These are phyloP conservation scores for Pseudococcus longispinus DNA, from an alignment of 2,888 invertebrate species.

Conservation along the genomic window DNA sequence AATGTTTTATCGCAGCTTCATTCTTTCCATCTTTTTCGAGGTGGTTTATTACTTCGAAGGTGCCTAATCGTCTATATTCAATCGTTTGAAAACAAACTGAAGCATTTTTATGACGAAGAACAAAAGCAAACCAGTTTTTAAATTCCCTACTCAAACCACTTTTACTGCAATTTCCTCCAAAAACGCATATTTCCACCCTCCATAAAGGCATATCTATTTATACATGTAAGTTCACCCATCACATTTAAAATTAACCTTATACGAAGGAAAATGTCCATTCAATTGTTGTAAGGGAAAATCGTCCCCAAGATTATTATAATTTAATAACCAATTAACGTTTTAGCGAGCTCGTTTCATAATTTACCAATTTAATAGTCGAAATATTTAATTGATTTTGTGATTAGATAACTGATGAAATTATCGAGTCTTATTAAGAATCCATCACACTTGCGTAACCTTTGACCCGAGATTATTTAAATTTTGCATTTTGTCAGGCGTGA, in stretches of 20 bases:
- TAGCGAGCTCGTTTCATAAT: neutral
- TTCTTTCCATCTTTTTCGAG: no score
- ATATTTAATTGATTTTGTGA: conserved; percentile 9
- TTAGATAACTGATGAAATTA: neutral
- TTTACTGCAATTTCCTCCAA: no score
- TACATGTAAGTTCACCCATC: neutral
- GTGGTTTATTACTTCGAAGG: no score
- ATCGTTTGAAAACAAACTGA: no score
- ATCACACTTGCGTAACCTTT: neutral
- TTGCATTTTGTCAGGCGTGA: neutral
- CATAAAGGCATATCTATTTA: no score
- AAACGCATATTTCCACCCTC: no score
- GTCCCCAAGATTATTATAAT: neutral
- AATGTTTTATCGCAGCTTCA: no score
- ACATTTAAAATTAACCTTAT: neutral
- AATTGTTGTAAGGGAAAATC: neutral
- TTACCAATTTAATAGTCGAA: neutral
- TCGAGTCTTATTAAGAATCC: neutral
- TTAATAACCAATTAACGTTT: neutral
- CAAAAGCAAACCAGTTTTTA: no score
- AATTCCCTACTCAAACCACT: no score
- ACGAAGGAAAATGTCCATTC: neutral
- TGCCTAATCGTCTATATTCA: no score
- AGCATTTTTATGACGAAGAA: no score
- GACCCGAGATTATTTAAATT: neutral